Conservation (phyloP, 2,888 invertebrate genomes). For the Brachynemurus nebulosus region DNA sequence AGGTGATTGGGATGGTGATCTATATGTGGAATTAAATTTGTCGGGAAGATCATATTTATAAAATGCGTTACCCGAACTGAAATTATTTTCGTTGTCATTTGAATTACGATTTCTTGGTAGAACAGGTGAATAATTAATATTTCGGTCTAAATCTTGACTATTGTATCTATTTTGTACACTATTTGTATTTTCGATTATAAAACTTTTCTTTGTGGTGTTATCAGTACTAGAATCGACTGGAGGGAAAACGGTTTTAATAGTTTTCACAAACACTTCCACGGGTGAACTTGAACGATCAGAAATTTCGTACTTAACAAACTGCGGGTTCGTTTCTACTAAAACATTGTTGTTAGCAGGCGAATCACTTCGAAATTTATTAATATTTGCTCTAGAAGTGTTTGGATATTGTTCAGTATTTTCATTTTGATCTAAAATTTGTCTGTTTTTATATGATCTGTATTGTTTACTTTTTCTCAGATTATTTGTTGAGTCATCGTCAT, state of each 20-base stretch:
- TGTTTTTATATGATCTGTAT: background rate
- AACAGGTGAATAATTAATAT: too few species aligned
- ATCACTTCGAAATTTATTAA: constrained; percentile 3
- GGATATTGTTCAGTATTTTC: background rate
- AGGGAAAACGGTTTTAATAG: constrained; percentile 65
- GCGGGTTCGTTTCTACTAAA: constrained; percentile 23
- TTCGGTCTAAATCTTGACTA: too few species aligned
- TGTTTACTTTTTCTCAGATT: background rate
- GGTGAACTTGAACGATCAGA: constrained; percentile 24
- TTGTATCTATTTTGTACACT: too few species aligned
- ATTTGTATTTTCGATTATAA: too few species aligned
- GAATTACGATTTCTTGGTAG: too few species aligned
- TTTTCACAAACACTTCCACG: constrained; percentile 60
- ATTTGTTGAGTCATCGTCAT: constrained; percentile 5
- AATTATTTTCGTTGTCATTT: too few species aligned
- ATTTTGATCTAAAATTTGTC: too few species aligned
- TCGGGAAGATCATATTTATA: too few species aligned
- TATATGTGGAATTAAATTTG: too few species aligned
- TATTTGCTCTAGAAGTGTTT: constrained; percentile 7
- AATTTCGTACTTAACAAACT: constrained; percentile 17
- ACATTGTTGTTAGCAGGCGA: constrained; percentile 14
- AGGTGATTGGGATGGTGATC: too few species aligned
- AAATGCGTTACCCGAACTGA: too few species aligned
- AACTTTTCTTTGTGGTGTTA: too few species aligned
- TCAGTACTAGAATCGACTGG: constrained; percentile 46